Conservation (phyloP, 2,113 vertebrate species). For the Neomonachus schauinslandi region DNA sequence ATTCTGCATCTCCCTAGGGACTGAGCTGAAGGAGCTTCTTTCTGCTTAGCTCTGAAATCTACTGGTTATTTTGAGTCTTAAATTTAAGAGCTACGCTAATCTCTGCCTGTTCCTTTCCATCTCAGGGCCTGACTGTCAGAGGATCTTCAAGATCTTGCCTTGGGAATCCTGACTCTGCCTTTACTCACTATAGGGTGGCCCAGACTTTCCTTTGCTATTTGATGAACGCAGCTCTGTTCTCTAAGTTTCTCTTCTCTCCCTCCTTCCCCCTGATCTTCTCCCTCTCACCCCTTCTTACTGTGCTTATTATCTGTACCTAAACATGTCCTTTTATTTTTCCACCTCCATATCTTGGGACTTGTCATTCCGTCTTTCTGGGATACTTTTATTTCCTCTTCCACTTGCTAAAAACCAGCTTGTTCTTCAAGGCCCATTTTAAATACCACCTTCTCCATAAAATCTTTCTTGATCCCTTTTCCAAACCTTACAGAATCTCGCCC, state of each 20-base stretch:
- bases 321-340: constrained; percentile 6
- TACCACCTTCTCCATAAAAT: background rate
- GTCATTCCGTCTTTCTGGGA: background rate
- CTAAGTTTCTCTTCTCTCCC: background rate
- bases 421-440: constrained; percentile 11
- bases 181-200: background rate
- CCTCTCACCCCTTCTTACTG: background rate
- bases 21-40: constrained; percentile 31
- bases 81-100: constrained; percentile 15
- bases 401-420: constrained; percentile 33
- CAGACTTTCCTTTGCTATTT: background rate
- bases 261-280: no score
- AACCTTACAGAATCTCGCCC: background rate
- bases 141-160: background rate
- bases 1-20: background rate
- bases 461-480: background rate
- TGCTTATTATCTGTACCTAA: background rate
- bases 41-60: constrained; percentile 45
- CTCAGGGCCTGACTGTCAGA: background rate
- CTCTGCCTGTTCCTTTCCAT: background rate
- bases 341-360: background rate
- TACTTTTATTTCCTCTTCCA: constrained; percentile 8
- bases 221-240: background rate
- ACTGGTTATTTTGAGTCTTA: constrained; percentile 22
- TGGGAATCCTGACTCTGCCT: background rate